Conservation (phyloP, 2,113 vertebrate species). For the Tauraco erythrolophus region DNA sequence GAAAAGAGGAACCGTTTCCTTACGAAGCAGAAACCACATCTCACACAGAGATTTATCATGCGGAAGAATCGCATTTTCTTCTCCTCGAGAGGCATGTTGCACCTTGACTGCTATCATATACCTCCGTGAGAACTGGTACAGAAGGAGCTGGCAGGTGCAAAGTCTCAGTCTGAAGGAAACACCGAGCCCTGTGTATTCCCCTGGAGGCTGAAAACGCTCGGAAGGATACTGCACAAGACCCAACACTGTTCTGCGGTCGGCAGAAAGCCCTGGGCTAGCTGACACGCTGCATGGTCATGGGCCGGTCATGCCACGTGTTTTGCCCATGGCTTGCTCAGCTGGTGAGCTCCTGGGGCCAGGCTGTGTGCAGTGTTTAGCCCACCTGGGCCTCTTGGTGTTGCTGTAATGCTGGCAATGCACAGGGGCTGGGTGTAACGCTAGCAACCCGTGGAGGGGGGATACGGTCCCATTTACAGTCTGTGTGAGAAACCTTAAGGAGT, state of each 20-base stretch:
- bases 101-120: neutral
- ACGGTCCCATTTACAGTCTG: accelerated
- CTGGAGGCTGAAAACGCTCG: neutral
- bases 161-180: neutral
- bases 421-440: neutral
- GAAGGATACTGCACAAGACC: neutral
- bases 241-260: accelerated
- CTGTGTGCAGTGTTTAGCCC: neutral
- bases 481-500: neutral
- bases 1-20: neutral
- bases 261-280: neutral
- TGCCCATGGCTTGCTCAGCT: accelerated
- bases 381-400: conserved; percentile 17
- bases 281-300: accelerated
- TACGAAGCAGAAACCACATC: neutral
- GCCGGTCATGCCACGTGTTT: accelerated
- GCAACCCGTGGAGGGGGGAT: neutral
- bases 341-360: neutral
- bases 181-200: accelerated
- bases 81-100: neutral
- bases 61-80: neutral
- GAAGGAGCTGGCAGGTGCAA: neutral
- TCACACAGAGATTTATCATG: neutral
- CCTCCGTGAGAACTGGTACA: neutral
- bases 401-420: neutral